Base-by-base conservation (phyloP, 2,797 vertebrate genomes). In the Setipinna tenuifilis region DNA sequence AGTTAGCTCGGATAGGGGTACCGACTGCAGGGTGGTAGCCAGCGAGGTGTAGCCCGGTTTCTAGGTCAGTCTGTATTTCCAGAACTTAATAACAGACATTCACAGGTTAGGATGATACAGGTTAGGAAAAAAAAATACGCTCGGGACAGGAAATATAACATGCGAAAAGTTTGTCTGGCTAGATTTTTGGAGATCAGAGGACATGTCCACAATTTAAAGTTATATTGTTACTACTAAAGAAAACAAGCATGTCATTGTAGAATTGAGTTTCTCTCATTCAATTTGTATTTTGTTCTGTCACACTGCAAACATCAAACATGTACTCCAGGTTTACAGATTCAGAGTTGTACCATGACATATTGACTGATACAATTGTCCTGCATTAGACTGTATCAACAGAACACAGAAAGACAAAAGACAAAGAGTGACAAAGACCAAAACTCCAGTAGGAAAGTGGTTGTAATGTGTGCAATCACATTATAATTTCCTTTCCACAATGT, bases 301-400 rank as follows among this genome's bases (percentile, higher is more conserved):
- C 71, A 78, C 71, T 78, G 71, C 71, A 78, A 78, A 78, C 71
- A 78, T 78, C 71, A 78, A 78, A 78, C 71, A 44, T 78, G 71
- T 78, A 78, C 41, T 78, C 23, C 31, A 78, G 71, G 31, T 78
- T 78, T 78, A 78, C 71, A 78, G 71, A 41, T 78, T 78, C 71
- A 9, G 71, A 21, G 35, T 78, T 78, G 71, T 78, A 78, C 71
- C 71, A 78, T 78, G 35, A 78, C 6, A 44, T 78, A 78, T 78
- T 31, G 71, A 44, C 71, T 78, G 35, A 44, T 78, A 41, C 71
- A 78, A 16, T 44, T 41, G 17, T 78, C 71, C 71, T 41, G 35
- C 19, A 78, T 44, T 17, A 31, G 71, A 78, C 71, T 44, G 71
- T 21, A 44, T 78, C 25, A 78, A 78, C 35, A 78, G 71, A 35